Base-by-base conservation (phyloP, 2,888 invertebrate genomes). In the Lasioglossum lativentre region DNA sequence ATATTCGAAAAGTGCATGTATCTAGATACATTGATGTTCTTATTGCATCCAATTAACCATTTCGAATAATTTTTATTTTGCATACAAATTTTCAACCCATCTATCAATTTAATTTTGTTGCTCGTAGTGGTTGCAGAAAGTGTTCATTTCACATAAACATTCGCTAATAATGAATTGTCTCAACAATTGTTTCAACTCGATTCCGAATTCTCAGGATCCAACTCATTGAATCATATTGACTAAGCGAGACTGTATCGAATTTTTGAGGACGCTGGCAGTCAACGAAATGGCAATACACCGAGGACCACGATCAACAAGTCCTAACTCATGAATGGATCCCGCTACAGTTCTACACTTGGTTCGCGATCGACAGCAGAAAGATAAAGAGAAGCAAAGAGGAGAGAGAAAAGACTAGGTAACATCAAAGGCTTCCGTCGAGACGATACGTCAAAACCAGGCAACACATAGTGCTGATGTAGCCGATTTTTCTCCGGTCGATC, bases 341-440 rank as follows among this genome's bases (percentile, higher is more conserved):
- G 56, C n/a, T 23, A n/a, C 56, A n/a, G 56, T n/a, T 56, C 52
- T 10, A 52, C 52, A n/a, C 52, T 52, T 23, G 12, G 56, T n/a
- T 56, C 56, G 56, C 56, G 56, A 56, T 56, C 56, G 56, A 56
- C 56, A 56, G n/a, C 1, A n/a, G 56, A n/a, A 56, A 56, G 56
- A 56, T 56, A 56, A 56, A 56, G 56, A n/a, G 56, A 56, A n/a
- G 12, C 56, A n/a, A 12, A n/a, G n/a, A 12, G 56, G n/a, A 56
- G 8, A 23, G 52, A 56, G 12, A 56, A 10, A n/a, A 56, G 56
- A n/a, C 56, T 4, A 56, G n/a, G n/a, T n/a, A 56, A n/a, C n/a
- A n/a, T n/a, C 12, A 56, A n/a, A 56, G 56, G 56, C n/a, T 56
- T 56, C 56, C n/a, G 56, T 56, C 56, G 56, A 56, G 56, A 56